Conservation (phyloP, 2,797 vertebrate species). For the Arremon aurantiirostris region DNA sequence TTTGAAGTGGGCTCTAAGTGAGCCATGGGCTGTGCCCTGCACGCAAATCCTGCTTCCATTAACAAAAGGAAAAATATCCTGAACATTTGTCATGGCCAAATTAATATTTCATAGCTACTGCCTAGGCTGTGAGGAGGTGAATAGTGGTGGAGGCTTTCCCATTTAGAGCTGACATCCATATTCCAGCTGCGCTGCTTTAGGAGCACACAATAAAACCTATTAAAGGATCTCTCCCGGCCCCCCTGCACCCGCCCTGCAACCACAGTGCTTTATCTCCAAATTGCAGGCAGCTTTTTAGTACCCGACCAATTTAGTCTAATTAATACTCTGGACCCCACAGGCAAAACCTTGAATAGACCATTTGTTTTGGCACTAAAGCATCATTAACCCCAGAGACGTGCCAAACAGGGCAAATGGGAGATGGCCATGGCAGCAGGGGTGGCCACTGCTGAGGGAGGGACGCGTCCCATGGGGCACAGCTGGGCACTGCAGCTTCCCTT, state of each 20-base stretch:
- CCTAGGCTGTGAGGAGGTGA: background rate
- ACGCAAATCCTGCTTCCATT: background rate
- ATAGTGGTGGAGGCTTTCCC: background rate
- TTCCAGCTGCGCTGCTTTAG: slow-evolving; percentile 21
- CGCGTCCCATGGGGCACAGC: rapidly evolving
- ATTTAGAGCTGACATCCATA: background rate
- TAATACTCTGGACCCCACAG: slow-evolving; percentile 34
- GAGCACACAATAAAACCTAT: slow-evolving; percentile 16
- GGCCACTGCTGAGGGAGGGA: background rate
- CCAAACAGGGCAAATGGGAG: background rate
- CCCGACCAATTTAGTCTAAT: slow-evolving; percentile 49
- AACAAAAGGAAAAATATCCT: background rate
- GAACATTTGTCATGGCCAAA: background rate
- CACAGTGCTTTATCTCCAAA: slow-evolving; percentile 52
- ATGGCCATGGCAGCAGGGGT: background rate
- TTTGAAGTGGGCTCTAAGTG: background rate
- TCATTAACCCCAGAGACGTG: background rate
- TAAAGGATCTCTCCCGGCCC: background rate
- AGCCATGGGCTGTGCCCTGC: background rate
- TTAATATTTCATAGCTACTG: background rate
- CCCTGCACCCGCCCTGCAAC: background rate
- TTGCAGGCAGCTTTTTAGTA: slow-evolving; percentile 52
- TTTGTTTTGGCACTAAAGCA: background rate
- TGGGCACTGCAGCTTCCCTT: background rate
- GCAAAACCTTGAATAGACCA: slow-evolving; percentile 34